Percentiles rank a stretch among this genome's conserved stretches.
Evolutionary conservation across 2,888 invertebrate species (phyloP).

Genomic region (Drosophila formosana): DNA sequence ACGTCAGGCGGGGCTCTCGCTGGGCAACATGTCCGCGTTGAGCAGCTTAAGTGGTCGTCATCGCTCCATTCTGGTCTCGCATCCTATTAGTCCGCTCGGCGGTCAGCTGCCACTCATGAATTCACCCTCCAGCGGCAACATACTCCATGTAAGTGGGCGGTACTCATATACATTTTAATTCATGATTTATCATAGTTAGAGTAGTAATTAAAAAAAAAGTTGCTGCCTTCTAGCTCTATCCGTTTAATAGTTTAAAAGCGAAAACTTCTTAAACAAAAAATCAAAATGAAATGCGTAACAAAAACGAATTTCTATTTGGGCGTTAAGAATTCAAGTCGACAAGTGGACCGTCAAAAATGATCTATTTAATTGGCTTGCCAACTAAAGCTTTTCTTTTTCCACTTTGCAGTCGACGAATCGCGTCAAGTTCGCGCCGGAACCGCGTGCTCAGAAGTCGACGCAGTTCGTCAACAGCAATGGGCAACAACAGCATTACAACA

Average conservation of each 20-base stretch:
- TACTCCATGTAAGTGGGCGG: conserved; percentile 86
- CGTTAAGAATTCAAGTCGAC: too few species aligned
- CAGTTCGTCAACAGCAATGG: conserved; percentile 51
- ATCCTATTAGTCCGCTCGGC: conserved; percentile 81
- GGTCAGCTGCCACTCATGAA: conserved; percentile 85
- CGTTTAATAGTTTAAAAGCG: too few species aligned
- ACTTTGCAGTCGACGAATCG: conserved; percentile 76
- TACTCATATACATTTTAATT: not conserved
- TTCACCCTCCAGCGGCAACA: conserved; percentile 90
- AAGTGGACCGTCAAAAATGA: too few species aligned
- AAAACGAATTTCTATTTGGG: too few species aligned
- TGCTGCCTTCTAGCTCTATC: too few species aligned
- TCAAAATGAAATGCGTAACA: too few species aligned
- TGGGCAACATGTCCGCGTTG: conserved; percentile 78
- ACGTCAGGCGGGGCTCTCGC: conserved; percentile 84
- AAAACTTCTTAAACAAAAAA: too few species aligned
- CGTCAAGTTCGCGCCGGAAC: conserved; percentile 85
- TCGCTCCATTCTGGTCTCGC: conserved; percentile 84
- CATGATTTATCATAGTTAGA: too few species aligned
- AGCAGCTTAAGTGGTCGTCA: conserved; percentile 68
- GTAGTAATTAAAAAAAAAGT: too few species aligned
- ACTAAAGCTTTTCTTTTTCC: not conserved
- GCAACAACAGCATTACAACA: conserved; percentile 54
- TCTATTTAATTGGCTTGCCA: not conserved
- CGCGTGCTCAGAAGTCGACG: conserved; percentile 80